A percentile compares a stretch with the other conserved stretches of the same genome.
phyloP scores from a whole-genome alignment of 1,140 invertebrate species.

The Pseudomyrmex sp. region DNA sequence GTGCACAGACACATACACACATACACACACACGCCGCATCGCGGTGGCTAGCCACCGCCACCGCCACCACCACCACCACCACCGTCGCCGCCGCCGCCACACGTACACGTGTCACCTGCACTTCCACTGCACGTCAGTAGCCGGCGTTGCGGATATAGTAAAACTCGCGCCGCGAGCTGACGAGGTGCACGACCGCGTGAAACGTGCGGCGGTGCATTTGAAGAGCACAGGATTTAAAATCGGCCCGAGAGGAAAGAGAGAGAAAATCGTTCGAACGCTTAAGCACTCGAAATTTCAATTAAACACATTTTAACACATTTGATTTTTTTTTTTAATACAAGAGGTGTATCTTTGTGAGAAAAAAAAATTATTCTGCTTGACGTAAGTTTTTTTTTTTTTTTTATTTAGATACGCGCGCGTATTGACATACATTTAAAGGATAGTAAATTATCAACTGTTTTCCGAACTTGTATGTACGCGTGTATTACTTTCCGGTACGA shows the following conservation, averaged over 20 bases:
- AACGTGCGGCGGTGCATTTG: slow-evolving; percentile 55
- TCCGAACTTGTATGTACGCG: not conserved
- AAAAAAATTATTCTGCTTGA: not conserved
- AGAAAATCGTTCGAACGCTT: slow-evolving; percentile 11
- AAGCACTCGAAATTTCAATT: slow-evolving; percentile 31
- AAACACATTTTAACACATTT: slow-evolving; percentile 33
- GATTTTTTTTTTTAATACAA: too few relatives aligned
- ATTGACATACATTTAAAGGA: too few relatives aligned
- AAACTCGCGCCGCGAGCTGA: slow-evolving; percentile 25
- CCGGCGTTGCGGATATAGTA: slow-evolving; percentile 33
- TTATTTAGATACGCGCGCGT: too few relatives aligned
- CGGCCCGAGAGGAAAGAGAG: slow-evolving; percentile 15
- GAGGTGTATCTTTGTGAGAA: too few relatives aligned
- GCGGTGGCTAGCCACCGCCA: slow-evolving; percentile 48
- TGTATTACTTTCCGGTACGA: slow-evolving; percentile 2
- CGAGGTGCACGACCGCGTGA: slow-evolving; percentile 66
- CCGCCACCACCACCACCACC: slow-evolving; percentile 19
- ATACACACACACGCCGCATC: slow-evolving; percentile 16
- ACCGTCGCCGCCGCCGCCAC: slow-evolving; percentile 14
- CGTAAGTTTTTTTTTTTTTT: not conserved
- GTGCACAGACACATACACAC: not conserved
- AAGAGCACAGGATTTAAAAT: slow-evolving; percentile 45
- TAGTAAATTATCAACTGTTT: not conserved
- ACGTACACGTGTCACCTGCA: slow-evolving; percentile 60
- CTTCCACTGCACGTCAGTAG: slow-evolving; percentile 60